Base-by-base conservation (phyloP, 2,888 invertebrate genomes). In the Balanococcus diminutus region DNA sequence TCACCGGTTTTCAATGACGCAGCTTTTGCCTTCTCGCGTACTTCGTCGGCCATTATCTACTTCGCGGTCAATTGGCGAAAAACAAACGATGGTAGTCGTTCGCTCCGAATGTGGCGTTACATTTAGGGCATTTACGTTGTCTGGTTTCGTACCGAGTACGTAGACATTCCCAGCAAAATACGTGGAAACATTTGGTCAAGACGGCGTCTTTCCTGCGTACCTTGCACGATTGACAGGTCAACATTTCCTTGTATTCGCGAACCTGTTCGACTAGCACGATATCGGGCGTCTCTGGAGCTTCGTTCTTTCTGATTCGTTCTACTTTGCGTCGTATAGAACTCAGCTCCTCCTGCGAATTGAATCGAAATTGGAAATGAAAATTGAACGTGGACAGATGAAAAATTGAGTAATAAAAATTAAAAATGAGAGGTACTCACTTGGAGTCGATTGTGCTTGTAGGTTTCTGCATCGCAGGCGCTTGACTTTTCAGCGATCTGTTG, bases 51-150 rank as follows among this genome's bases (percentile, higher is more conserved):
- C 51, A 19, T n/a, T 5, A 5, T 51, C 8, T 1, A 42, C 3
- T 14, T 72, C 42, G 16, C 81, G 28, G 11, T 72, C 42, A 84
- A 61, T 81, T 87, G n/a, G 88, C 88, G 61, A 99, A 93, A 92
- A 98, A 99, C 87, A 99, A 93, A 88, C 99, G 94, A 92, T 98
- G 98, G 92, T 98, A 99, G 91, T 99, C 99, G 91, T 99, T 99
- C 87, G 99, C 99, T 86, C 99, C 99, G 90, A 99, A 99, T 14
- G 98, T 97, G 87, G 98, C 98, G 91, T 99, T 99, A 91, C 99
- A 99, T 91, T 99, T 99, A 86, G 99, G 99, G 90, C 99, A 99
- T 91, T 99, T 99, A 87, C 99, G 93, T 90, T 99, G 98, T 82
- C 99, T 92, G 5, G 98, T 98, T 91, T 99, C 99, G 90, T 99